Evolutionary conservation across 1,140 invertebrate genomes (phyloP).

Genomic region (Mizuhopecten yessoensis): DNA sequence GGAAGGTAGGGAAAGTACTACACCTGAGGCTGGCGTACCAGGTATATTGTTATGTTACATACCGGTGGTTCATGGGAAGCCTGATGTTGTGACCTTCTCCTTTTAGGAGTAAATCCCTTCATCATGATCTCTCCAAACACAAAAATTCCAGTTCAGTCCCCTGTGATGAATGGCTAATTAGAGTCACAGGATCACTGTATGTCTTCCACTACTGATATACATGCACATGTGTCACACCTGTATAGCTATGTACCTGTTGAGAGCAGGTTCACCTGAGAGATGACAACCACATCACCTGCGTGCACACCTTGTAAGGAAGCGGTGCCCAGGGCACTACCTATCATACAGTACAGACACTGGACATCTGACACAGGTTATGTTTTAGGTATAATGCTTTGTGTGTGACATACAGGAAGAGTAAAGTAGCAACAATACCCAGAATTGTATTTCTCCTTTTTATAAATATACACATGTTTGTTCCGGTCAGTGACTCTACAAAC

Average conservation of each 20-base stretch:
- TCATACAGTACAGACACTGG: not conserved
- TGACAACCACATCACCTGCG: constrained; percentile 16
- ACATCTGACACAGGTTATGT: not conserved
- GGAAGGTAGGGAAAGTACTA: not conserved
- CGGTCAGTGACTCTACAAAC: not conserved
- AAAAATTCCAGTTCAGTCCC: not conserved
- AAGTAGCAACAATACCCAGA: not conserved
- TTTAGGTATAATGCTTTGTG: constrained; percentile 1
- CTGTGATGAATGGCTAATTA: constrained; percentile 38
- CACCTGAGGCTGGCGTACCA: not conserved
- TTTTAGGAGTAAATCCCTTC: constrained; percentile 38
- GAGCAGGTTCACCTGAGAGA: not conserved
- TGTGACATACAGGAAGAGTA: not conserved
- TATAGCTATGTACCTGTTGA: not conserved
- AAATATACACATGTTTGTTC: not conserved
- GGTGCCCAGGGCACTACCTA: not conserved
- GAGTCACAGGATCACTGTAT: not conserved
- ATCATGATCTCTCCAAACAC: not conserved
- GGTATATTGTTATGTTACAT: not conserved
- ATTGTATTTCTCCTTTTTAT: not conserved
- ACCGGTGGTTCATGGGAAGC: not conserved
- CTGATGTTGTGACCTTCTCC: constrained; percentile 31
- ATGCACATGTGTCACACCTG: not conserved
- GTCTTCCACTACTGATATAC: not conserved
- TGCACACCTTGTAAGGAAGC: constrained; percentile 20